Base-by-base conservation (phyloP, 2,888 invertebrate species). In the Drosophila paranaensis region DNA sequence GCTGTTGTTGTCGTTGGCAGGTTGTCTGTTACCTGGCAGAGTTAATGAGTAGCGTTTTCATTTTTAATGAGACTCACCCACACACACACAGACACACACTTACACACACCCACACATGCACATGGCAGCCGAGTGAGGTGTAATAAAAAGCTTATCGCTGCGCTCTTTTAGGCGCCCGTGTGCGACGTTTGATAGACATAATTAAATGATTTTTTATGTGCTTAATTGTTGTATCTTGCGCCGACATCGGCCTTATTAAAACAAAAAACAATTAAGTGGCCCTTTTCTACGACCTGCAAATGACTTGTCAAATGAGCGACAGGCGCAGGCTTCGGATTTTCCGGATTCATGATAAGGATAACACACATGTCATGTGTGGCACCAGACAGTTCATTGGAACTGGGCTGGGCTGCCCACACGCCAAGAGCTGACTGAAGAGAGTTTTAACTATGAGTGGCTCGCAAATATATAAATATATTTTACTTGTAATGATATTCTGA, bases 191-290 rank as follows among this genome's bases (percentile, higher is more conserved):
- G 87, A 86, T 83, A 83, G 84, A 88, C 89, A 81, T 83, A 86
- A 83, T 83, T 74, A 88, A 88, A 88, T 84, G 84, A 88, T 83
- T 84, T 84, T 88, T 86, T 86, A 77, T 83, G 79, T 83, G 74
- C 84, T 81, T 86, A 84, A 84, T 79, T 86, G 79, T 72, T 86
- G 70, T 86, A 81, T 84, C 82, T 84, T 72, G 65, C 25, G 62
- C 68, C 77, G 69, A 82, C 85, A 77, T 82, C 88, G 60, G 64
- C 71, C 63, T 82, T 77, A 87, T 82, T 63, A 77, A 85, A 85
- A 80, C 61, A 55, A 82, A 63, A 61, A 53, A 66, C 81, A 81
- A 81, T 84, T 81, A 81, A 79, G 56, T 77, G 78, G 57, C 35
- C 50, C 67, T 72, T 77, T 74, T 77, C 66, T 70, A 84, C 79